Base-by-base conservation (phyloP, 2,888 invertebrate genomes). In the Endotricha flammealis region DNA sequence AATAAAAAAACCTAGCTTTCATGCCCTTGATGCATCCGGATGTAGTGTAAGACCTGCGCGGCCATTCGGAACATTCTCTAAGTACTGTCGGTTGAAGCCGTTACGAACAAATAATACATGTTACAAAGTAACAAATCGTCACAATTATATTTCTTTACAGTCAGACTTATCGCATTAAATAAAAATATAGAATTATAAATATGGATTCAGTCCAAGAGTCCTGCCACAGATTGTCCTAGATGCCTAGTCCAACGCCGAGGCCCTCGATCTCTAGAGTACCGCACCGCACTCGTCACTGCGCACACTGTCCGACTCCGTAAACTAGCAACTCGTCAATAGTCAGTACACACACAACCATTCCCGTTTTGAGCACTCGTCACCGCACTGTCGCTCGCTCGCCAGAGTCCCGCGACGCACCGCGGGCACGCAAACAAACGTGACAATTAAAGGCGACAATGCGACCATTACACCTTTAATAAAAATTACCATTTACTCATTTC, bases 81-180 rank as follows among this genome's bases (percentile, higher is more conserved):
- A 80, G 80, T 82, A 81, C 81, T 67, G 75, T 79, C 74, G 69
- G 71, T 59, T 73, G 73, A 82, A 83, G 83, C 82, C 68, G 72
- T 71, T 72, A 66, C 69, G 68, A 77, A 75, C 70, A 71, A 79
- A 76, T 71, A 76, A 82, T 79, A 81, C 68, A 74, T 57, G 78
- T 75, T 67, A 76, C 73, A 68, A 73, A 53, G 77, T 75, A 74
- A 81, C 82, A 67, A 66, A 67, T 72, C 68, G 66, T 75, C 74
- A 66, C 67, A 71, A 65, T 72, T 63, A 65, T 73, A 71, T 72
- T 66, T 64, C 58, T 76, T 77, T 74, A 81, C 79, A 78, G 73
- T 85, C 85, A 83, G 83, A 83, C 85, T 85, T 83, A 81, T 82
- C 72, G 78, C 77, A 66, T 81, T 82, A 81, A 82, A 85, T 81